Conservation (phyloP, 1,140 invertebrate species). For the Drosophila miranda region DNA sequence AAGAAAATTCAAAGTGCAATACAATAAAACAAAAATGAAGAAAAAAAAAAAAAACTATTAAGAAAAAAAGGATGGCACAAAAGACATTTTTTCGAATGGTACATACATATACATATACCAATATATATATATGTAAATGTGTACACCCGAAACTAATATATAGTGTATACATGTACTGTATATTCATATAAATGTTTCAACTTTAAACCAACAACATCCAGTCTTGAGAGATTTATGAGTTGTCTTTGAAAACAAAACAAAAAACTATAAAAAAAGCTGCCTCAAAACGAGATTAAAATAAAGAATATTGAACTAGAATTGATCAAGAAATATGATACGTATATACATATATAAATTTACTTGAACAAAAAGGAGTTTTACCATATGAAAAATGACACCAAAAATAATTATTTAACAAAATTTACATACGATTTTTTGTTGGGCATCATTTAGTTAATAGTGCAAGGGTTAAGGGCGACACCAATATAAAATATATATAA, state of each 20-base stretch:
- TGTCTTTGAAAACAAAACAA: constrained; percentile 36
- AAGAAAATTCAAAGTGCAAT: constrained; percentile 52
- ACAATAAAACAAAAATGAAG: constrained; percentile 53
- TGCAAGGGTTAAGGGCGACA: constrained; percentile 57
- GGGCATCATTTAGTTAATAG: constrained; percentile 50
- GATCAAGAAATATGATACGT: constrained; percentile 35
- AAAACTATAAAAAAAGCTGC: constrained; percentile 42
- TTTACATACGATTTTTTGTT: constrained; percentile 41
- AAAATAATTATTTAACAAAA: constrained; percentile 41
- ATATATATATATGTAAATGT: constrained; percentile 1
- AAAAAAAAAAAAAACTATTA: constrained; percentile 24
- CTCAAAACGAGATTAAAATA: constrained; percentile 20
- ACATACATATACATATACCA: constrained; percentile 20
- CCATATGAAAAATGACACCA: constrained; percentile 29
- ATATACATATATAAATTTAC: constrained; percentile 39
- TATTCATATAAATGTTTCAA: too few species aligned
- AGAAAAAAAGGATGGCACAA: constrained; percentile 31
- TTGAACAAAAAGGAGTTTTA: constrained; percentile 51
- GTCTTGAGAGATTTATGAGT: constrained; percentile 32
- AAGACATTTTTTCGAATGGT: constrained; percentile 34
- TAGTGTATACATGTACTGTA: too few species aligned
- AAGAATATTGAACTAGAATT: constrained; percentile 38
- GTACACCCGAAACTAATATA: background rate
- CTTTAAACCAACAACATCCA: background rate
- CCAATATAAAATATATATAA: constrained; percentile 22